Base-by-base conservation (phyloP, 1,140 invertebrate genomes). In the Anastatus disparis region DNA sequence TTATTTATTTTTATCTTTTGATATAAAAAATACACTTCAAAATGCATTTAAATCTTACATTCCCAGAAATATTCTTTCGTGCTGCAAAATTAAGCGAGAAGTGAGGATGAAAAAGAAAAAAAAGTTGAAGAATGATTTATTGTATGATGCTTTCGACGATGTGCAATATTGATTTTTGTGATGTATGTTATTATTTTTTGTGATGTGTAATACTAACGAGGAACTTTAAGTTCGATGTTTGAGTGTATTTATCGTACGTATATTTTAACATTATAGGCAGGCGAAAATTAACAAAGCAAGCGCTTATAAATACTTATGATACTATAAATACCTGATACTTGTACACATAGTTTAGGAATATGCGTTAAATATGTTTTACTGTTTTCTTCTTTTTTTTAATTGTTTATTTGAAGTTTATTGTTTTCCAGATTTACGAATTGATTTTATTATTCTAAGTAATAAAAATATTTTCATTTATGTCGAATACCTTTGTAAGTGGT, bases 121-220 rank as follows among this genome's bases (percentile, higher is more conserved):
- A 42, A 35, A 10, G 2, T 6, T 24, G 12, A 42, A 42, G 17
- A 42, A 26, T 12, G 38, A 38, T 59, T 22, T 42, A 9, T 26
- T 4, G 6, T 42, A 6, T 40, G 3, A 26, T 20, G 17, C 6
- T 55, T 26, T 12, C 13, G 13, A 55, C 9, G 2, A 35, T n/a
- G 59, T 63, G 59, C 59, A 63, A 63, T 63, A 63, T 63, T 40
- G 8, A 2, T 13, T 38, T 63, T 31, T n/a, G n/a, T n/a, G n/a
- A n/a, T n/a, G n/a, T n/a, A n/a, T n/a, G n/a, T n/a, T n/a, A n/a
- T n/a, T n/a, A n/a, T n/a, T n/a, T n/a, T n/a, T n/a, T n/a, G n/a
- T n/a, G n/a, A n/a, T n/a, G 31, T 26, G 35, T 29, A 12, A 10
- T 17, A 48, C 13, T 40, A 20, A 20, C 8, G 3, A 26, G 20